Conservation (phyloP, 2,797 vertebrate species). For the Scolopax bukidnonensis region DNA sequence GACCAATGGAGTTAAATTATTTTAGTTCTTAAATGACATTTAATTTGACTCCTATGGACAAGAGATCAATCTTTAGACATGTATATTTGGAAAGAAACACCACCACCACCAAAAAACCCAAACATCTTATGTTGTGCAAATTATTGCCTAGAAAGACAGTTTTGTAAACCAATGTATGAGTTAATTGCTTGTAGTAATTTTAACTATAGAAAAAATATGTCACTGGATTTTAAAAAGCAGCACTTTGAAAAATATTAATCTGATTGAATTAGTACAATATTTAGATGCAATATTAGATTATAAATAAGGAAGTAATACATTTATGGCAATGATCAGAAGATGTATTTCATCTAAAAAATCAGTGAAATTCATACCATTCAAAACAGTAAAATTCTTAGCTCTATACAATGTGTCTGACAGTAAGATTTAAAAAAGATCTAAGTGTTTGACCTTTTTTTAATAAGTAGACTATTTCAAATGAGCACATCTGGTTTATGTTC, state of each 20-base stretch:
- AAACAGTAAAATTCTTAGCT: slow-evolving; percentile 65
- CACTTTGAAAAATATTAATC: not conserved
- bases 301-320: slow-evolving; percentile 1
- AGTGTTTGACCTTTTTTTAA: slow-evolving; percentile 73
- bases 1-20: not conserved
- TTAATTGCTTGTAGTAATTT: not conserved
- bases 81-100: not conserved
- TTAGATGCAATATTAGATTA: not conserved
- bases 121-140: not conserved
- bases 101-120: not conserved
- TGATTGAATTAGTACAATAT: slow-evolving; percentile 3
- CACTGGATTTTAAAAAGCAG: not conserved
- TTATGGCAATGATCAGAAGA: slow-evolving; percentile 33
- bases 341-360: slow-evolving; percentile 15
- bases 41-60: not conserved
- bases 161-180: not conserved
- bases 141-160: not conserved
- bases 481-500: slow-evolving; percentile 83
- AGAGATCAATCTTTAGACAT: not conserved
- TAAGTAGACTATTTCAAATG: slow-evolving; percentile 77
- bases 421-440: slow-evolving; percentile 77
- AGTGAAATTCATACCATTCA: slow-evolving; percentile 2
- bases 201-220: not conserved
- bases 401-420: slow-evolving; percentile 66
- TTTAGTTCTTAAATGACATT: not conserved